These are phyloP conservation scores for Elymnias hypermnestra DNA, from an alignment of 1,140 invertebrate species.

Conservation along the genomic window DNA sequence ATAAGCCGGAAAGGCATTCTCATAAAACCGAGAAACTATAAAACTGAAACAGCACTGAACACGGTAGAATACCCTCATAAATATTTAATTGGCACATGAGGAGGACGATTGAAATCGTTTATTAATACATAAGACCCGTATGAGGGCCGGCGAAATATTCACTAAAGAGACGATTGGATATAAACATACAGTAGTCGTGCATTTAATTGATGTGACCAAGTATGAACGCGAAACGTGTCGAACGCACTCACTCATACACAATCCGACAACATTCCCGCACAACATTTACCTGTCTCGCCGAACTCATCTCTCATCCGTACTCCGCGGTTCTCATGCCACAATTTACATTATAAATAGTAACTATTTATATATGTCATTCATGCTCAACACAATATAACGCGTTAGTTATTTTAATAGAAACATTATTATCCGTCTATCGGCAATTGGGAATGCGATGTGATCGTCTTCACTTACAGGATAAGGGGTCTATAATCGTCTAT, in stretches of 20 bases:
- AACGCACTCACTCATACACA: slow-evolving; percentile 26
- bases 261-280: slow-evolving; percentile 38
- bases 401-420: slow-evolving; percentile 33
- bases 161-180: slow-evolving; percentile 58
- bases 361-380: not conserved
- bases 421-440: slow-evolving; percentile 28
- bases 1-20: slow-evolving; percentile 12
- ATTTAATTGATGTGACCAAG: slow-evolving; percentile 53
- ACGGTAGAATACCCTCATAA: slow-evolving; percentile 43
- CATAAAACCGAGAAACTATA: slow-evolving; percentile 26
- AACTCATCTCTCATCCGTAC: slow-evolving; percentile 24
- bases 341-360: slow-evolving; percentile 3
- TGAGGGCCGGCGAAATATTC: slow-evolving; percentile 61
- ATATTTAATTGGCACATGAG: slow-evolving; percentile 61
- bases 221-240: slow-evolving; percentile 28
- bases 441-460: slow-evolving; percentile 40
- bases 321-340: not conserved
- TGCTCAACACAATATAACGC: slow-evolving; percentile 1
- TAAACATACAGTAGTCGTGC: slow-evolving; percentile 44
- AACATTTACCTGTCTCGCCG: slow-evolving; percentile 32
- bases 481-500: slow-evolving; percentile 36
- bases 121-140: slow-evolving; percentile 63
- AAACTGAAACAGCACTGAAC: slow-evolving; percentile 33
- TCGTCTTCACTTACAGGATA: slow-evolving; percentile 35
- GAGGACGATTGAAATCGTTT: slow-evolving; percentile 57